These are phyloP conservation scores for Calephelis perditalis DNA, from an alignment of 2,888 invertebrate genomes.

Conservation along the genomic window DNA sequence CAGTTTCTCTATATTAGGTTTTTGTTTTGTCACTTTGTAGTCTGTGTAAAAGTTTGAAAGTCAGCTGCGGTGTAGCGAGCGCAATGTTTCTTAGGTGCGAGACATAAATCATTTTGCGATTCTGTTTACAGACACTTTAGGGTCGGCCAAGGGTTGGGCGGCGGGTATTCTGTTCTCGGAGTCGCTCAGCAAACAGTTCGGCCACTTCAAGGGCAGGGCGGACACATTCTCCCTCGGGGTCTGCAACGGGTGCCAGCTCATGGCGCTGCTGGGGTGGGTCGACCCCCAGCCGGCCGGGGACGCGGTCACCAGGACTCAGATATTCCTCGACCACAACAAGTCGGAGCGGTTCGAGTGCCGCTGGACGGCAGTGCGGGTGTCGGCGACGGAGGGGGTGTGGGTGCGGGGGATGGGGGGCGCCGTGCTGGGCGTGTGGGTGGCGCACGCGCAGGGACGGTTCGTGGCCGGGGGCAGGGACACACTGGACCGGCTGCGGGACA, in stretches of 20 bases:
- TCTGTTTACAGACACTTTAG: conserved; percentile 86
- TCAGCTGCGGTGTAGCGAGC: no score
- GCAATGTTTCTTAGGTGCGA: background rate
- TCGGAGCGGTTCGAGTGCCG: conserved; percentile 91
- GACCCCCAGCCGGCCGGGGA: conserved; percentile 47
- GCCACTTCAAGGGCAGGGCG: conserved; percentile 83
- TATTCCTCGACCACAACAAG: conserved; percentile 89
- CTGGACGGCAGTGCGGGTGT: conserved; percentile 85
- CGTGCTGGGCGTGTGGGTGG: conserved; percentile 96
- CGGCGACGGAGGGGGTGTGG: conserved; percentile 84
- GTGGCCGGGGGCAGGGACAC: conserved; percentile 72
- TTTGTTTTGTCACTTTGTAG: no score
- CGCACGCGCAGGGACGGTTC: conserved; percentile 96
- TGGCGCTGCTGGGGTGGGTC: conserved; percentile 96
- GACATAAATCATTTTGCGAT: background rate
- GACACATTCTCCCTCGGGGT: conserved; percentile 97
- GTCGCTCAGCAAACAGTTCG: conserved; percentile 85
- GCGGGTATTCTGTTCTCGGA: conserved; percentile 92
- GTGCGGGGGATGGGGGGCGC: conserved; percentile 91
- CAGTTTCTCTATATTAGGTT: no score
- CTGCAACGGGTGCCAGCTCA: conserved; percentile 99
- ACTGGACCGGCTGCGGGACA: conserved; percentile 65
- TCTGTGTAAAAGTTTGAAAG: no score
- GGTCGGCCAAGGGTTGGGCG: conserved; percentile 99
- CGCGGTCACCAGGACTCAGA: conserved; percentile 58